Percentiles rank a stretch among this genome's conserved stretches.
These are phyloP conservation scores for Ruditapes philippinarum DNA, from an alignment of 1,140 invertebrate species.

Conservation along the genomic window DNA sequence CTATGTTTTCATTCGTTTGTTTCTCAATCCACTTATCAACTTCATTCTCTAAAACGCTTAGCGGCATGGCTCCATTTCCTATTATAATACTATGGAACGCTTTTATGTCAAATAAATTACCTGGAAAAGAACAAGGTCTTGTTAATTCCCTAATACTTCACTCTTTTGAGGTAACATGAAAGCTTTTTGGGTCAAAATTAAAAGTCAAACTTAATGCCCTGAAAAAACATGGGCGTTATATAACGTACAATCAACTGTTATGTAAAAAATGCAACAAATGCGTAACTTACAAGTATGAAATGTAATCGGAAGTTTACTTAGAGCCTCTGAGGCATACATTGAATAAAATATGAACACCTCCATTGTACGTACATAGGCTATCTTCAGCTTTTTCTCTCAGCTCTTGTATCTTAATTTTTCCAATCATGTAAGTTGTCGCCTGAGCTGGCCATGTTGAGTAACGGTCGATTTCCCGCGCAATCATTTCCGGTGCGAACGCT, in stretches of 20 bases:
- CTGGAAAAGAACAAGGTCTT: constrained; percentile 37
- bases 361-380: constrained; percentile 78
- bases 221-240: no score
- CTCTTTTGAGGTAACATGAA: no score
- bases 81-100: constrained; percentile 74
- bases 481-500: constrained; percentile 68
- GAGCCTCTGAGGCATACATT: background rate
- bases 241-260: no score
- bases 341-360: background rate
- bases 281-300: no score
- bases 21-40: constrained; percentile 70
- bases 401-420: constrained; percentile 86
- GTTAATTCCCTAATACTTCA: background rate
- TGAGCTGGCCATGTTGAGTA: constrained; percentile 87
- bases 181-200: no score
- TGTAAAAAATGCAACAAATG: no score
- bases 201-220: background rate
- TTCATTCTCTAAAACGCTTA: constrained; percentile 67
- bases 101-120: constrained; percentile 66
- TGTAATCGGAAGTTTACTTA: background rate
- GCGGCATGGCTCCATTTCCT: constrained; percentile 70
- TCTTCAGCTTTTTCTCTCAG: constrained; percentile 82
- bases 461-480: constrained; percentile 85
- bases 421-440: constrained; percentile 87
- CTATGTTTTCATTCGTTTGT: background rate